Base-by-base conservation (phyloP, 2,797 vertebrate genomes). In the Lateolabrax maculatus region DNA sequence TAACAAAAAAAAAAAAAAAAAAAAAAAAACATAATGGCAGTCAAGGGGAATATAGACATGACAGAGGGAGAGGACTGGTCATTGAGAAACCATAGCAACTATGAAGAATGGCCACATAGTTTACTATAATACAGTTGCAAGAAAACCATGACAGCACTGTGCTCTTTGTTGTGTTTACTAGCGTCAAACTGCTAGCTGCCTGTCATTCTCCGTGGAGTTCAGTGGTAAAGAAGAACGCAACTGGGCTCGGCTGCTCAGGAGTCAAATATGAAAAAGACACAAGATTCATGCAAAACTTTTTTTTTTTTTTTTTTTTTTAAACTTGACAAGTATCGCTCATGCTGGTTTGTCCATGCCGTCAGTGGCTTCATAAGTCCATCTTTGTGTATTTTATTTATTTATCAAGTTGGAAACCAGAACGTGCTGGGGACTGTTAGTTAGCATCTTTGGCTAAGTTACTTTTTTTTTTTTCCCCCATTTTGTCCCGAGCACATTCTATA, bases 11-110 rank as follows among this genome's bases (percentile, higher is more conserved):
- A n/a, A n/a, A n/a, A n/a, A n/a, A n/a, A n/a, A n/a, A n/a, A n/a
- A n/a, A n/a, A n/a, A n/a, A n/a, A n/a, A 92, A 93, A 89, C 88
- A 91, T 88, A 92, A 93, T 93, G 95, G 94, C 94, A 95, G 93
- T 94, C 91, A 94, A 94, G 84, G 86, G 84, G 86, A 84, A 78
- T 86, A 86, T 58, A 90, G 90, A 91, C 85, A 90, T 89, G 87
- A 88, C 81, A 86, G 71, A 90, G 88, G 86, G 80, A 83, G 62
- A 87, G 86, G 78, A 91, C 85, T 62, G 83, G 75, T 90, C 79
- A 86, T 93, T 91, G 89, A 89, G 84, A 93, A 94, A 93, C 87
- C 89, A 92, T 91, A 93, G 90, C 71, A 86, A 92, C 89, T 90
- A 92, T 92, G 88, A 93, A 86, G 88, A 89, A 90, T 82, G 80